Conservation (phyloP, 2,797 vertebrate genomes). For the Lophura swinhoii region DNA sequence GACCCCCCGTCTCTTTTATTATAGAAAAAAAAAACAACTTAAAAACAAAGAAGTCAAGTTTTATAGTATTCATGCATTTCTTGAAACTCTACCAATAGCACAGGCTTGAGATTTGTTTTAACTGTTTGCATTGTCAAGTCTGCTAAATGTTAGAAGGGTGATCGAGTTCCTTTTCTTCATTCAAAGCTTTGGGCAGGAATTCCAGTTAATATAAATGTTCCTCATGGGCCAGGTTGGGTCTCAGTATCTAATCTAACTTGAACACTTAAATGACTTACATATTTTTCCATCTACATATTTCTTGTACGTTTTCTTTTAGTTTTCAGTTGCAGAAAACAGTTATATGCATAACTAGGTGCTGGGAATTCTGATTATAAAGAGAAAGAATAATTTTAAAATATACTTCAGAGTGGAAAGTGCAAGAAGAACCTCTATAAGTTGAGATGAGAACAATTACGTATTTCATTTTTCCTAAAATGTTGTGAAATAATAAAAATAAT, state of each 20-base stretch:
- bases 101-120: background rate
- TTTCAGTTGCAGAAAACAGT: background rate
- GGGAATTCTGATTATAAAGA: background rate
- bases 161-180: background rate
- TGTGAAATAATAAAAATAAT: background rate
- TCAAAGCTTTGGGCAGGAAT: background rate
- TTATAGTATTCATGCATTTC: fast-evolving
- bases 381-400: background rate
- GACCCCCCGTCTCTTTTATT: background rate
- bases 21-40: background rate
- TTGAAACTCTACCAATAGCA: background rate
- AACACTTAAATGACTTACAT: background rate
- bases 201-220: background rate
- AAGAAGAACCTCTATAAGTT: background rate
- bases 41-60: background rate
- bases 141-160: background rate
- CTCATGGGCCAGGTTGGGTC: background rate
- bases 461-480: background rate
- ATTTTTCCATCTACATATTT: background rate
- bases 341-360: background rate
- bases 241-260: background rate
- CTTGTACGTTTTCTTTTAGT: background rate
- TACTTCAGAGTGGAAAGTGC: background rate
- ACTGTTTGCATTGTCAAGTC: background rate
- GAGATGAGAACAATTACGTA: background rate